A percentile compares a stretch with the other conserved stretches of the same genome.
These are phyloP conservation scores for Coecobrya sp. DNA, from an alignment of 2,888 invertebrate species.

Conservation along the genomic window DNA sequence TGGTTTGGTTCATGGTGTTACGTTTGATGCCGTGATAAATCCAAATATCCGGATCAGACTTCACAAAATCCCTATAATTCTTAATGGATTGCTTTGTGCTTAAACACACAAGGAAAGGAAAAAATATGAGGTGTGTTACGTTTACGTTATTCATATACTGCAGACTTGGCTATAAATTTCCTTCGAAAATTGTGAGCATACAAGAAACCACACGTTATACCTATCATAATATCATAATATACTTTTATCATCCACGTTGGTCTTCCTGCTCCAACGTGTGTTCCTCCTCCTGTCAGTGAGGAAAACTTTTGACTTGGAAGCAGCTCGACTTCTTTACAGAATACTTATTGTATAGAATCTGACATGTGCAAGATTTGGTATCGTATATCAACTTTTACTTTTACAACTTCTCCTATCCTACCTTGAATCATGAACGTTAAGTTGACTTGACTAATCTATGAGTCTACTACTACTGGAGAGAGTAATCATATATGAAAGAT, in stretches of 20 bases:
- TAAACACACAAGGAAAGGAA: constrained; percentile 48
- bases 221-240: constrained; percentile 1
- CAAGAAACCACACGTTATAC: neutral
- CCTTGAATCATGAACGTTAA: constrained; percentile 3
- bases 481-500: neutral
- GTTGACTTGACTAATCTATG: constrained; percentile 64
- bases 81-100: constrained; percentile 65
- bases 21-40: constrained; percentile 72
- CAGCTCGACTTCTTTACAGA: constrained; percentile 68
- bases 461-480: constrained; percentile 39
- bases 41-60: constrained; percentile 76
- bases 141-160: neutral
- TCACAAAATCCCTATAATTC: constrained; percentile 73
- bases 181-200: constrained; percentile 20
- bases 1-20: constrained; percentile 36
- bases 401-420: constrained; percentile 26
- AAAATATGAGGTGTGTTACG: constrained; percentile 37
- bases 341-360: constrained; percentile 59
- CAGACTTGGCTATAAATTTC: neutral
- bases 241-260: neutral
- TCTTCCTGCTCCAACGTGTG: neutral
- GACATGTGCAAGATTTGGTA: constrained; percentile 47
- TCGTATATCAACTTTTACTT: constrained; percentile 32
- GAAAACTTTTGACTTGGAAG: constrained; percentile 61
- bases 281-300: constrained; percentile 63